A percentile compares a stretch with the other conserved stretches of the same genome.
phyloP scores from a whole-genome alignment of 2,113 vertebrate species.

The Percina caprodes region DNA sequence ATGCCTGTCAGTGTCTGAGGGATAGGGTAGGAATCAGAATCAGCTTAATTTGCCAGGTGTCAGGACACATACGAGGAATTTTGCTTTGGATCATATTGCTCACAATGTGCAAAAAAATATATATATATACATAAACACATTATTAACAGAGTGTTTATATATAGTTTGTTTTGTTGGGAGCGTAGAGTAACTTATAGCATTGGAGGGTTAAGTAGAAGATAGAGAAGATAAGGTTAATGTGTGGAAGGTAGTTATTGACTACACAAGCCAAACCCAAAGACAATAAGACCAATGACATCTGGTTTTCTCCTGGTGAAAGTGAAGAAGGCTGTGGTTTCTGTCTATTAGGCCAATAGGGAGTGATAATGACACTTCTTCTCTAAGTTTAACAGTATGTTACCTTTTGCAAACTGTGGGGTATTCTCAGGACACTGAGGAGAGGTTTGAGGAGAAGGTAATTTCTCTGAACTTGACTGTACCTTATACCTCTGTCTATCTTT shows the following conservation, averaged over 20 bases:
- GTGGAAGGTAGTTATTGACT: constrained; percentile 23
- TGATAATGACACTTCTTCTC: constrained; percentile 36
- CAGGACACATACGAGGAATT: no score
- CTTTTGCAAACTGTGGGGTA: constrained; percentile 5
- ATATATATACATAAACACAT: no score
- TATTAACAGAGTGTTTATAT: no score
- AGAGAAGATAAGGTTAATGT: constrained; percentile 39
- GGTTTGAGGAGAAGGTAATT: neutral
- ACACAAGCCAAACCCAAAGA: constrained; percentile 10
- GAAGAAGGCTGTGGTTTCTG: constrained; percentile 34
- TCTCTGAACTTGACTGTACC: constrained; percentile 33
- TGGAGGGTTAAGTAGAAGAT: constrained; percentile 35
- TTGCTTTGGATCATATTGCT: no score
- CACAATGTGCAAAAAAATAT: no score
- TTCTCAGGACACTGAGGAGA: constrained; percentile 18
- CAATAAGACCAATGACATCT: constrained; percentile 40
- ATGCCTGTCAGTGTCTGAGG: constrained; percentile 11
- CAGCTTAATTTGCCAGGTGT: no score
- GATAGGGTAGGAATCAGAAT: neutral
- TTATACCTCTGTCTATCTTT: constrained; percentile 18
- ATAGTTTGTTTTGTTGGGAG: neutral
- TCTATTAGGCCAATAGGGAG: constrained; percentile 36
- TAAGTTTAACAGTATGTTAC: constrained; percentile 28
- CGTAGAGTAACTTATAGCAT: constrained; percentile 24
- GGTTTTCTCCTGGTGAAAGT: constrained; percentile 57